Percentiles rank a stretch among this genome's conserved stretches.
These are phyloP conservation scores for Branchinecta lynchi DNA, from an alignment of 1,140 invertebrate genomes.

Conservation along the genomic window DNA sequence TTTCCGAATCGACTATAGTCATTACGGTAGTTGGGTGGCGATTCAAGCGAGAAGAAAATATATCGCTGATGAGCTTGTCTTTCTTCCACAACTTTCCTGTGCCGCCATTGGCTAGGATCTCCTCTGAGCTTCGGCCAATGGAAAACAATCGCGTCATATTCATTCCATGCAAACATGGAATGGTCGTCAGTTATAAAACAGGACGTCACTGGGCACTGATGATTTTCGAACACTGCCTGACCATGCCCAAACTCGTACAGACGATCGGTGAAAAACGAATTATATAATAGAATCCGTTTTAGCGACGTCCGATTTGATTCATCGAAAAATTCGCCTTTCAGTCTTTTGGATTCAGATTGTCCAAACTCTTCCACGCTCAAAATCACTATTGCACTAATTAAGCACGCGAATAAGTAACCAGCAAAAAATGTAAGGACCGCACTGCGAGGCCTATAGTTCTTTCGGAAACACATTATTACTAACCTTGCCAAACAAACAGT, in stretches of 20 bases:
- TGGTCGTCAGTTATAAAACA: conserved; percentile 20
- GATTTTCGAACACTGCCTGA: conserved; percentile 7
- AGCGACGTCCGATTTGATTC: background rate
- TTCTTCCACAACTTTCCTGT: background rate
- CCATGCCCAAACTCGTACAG: conserved; percentile 15
- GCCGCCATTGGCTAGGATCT: background rate
- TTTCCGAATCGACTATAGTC: conserved; percentile 19
- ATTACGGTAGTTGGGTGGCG: conserved; percentile 15
- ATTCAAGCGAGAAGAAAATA: conserved; percentile 24
- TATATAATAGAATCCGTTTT: background rate
- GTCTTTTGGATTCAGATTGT: background rate
- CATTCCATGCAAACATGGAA: background rate
- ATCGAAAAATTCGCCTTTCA: background rate
- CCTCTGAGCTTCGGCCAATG: conserved; percentile 21
- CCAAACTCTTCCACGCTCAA: no score
- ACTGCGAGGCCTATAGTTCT: no score
- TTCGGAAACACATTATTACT: no score
- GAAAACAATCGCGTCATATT: conserved; percentile 24
- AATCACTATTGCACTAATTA: no score
- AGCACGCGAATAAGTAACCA: no score
- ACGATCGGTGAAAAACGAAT: background rate
- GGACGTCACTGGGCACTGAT: conserved; percentile 15
- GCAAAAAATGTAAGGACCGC: no score
- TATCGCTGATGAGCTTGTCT: conserved; percentile 21
- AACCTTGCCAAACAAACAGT: no score